Conservation (phyloP, 2,113 vertebrate genomes). For the Paracanthobrama guichenoti region DNA sequence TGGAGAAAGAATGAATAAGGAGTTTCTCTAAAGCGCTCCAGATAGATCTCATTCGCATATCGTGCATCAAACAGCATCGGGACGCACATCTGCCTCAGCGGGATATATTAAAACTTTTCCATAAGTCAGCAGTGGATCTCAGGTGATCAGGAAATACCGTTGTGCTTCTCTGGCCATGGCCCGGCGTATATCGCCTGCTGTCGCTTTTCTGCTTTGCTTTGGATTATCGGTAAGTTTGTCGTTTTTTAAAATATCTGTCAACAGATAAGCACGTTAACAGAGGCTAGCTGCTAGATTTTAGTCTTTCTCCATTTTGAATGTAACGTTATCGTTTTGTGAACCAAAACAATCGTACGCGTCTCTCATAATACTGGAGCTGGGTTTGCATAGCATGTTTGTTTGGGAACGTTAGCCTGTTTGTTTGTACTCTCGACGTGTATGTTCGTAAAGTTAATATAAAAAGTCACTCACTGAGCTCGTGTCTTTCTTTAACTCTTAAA, state of each 20-base stretch:
- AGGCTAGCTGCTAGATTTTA: too few relatives aligned
- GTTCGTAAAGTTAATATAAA: background rate
- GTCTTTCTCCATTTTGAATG: background rate
- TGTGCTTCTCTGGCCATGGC: conserved; percentile 32
- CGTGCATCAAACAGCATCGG: background rate
- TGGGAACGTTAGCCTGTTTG: too few relatives aligned
- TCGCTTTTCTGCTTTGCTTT: conserved; percentile 1
- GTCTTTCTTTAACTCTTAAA: background rate
- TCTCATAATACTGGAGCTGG: background rate
- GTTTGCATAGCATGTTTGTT: background rate
- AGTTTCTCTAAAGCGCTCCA: background rate
- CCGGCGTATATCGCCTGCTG: conserved; percentile 26
- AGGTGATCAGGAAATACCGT: conserved; percentile 6
- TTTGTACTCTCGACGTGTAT: background rate
- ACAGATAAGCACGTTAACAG: background rate
- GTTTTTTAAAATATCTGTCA: background rate
- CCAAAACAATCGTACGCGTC: background rate
- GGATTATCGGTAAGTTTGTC: conserved; percentile 38
- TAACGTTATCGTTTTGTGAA: background rate
- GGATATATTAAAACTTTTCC: background rate
- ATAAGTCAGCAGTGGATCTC: background rate
- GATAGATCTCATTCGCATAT: background rate
- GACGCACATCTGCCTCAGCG: background rate
- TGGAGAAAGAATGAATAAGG: conserved; percentile 21
- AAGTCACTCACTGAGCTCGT: background rate